These are phyloP conservation scores for Atlantisia rogersi DNA, from an alignment of 2,113 vertebrate genomes.

Conservation along the genomic window DNA sequence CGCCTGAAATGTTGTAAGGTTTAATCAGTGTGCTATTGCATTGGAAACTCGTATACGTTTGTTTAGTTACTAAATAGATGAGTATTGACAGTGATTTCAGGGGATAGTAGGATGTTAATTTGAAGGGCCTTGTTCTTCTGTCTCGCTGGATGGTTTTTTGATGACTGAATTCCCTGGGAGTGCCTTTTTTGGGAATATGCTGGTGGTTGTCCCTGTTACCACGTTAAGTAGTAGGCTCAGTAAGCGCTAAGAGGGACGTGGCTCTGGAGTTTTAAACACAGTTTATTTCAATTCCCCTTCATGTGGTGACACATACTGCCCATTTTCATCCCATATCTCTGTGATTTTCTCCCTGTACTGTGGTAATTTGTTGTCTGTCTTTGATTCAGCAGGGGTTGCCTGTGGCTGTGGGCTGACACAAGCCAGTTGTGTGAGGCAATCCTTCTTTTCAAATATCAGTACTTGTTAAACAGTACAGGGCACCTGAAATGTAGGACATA, in stretches of 20 bases:
- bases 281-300: neutral
- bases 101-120: neutral
- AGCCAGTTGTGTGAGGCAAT: neutral
- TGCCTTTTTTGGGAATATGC: neutral
- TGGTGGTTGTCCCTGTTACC: neutral
- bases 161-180: neutral
- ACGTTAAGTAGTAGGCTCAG: neutral
- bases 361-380: neutral
- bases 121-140: neutral
- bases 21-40: neutral
- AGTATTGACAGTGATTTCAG: neutral
- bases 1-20: neutral
- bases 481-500: neutral
- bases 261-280: neutral
- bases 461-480: neutral
- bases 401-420: neutral
- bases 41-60: neutral
- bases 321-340: neutral
- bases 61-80: neutral
- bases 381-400: neutral
- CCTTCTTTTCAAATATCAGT: neutral
- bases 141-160: neutral
- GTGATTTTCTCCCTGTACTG: neutral
- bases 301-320: neutral
- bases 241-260: neutral